Conservation (phyloP, 2,797 vertebrate genomes). For the Parambassis ranga region DNA sequence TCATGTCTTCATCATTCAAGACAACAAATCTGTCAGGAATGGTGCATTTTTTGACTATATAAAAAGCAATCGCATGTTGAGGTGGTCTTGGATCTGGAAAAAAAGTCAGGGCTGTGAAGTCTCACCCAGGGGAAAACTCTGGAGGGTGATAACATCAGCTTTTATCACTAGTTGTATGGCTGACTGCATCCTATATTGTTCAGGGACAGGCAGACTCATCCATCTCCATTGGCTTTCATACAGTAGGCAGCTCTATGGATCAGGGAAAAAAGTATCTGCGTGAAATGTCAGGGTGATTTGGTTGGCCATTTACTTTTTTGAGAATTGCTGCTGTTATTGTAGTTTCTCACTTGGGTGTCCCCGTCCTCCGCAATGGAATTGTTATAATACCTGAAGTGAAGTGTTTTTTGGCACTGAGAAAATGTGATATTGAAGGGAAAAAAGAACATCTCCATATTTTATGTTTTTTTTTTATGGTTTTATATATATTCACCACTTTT, state of each 20-base stretch:
- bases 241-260: slow-evolving; percentile 53
- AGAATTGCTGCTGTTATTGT: slow-evolving; percentile 33
- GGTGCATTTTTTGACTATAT: slow-evolving; percentile 10
- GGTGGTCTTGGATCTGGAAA: slow-evolving; percentile 16
- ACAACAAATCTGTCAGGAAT: neutral
- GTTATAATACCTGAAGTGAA: slow-evolving; percentile 9
- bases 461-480: neutral
- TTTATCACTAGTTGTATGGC: slow-evolving; percentile 74
- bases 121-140: slow-evolving; percentile 48
- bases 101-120: slow-evolving; percentile 28
- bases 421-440: neutral
- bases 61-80: slow-evolving; percentile 15
- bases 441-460: too few relatives aligned
- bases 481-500: neutral
- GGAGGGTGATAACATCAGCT: slow-evolving; percentile 72
- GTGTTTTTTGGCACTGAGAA: neutral
- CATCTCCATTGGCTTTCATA: slow-evolving; percentile 70
- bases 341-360: neutral
- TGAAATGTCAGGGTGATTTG: slow-evolving; percentile 61
- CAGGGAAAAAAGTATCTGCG: slow-evolving; percentile 34
- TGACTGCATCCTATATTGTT: slow-evolving; percentile 75
- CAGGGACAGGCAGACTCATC: slow-evolving; percentile 63
- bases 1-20: slow-evolving; percentile 2
- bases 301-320: slow-evolving; percentile 46
- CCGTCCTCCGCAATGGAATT: neutral